Percentiles rank a stretch among this genome's conserved stretches.
Evolutionary conservation across 2,888 invertebrate genomes (phyloP).

Genomic region (Xestia c-nigrum): DNA sequence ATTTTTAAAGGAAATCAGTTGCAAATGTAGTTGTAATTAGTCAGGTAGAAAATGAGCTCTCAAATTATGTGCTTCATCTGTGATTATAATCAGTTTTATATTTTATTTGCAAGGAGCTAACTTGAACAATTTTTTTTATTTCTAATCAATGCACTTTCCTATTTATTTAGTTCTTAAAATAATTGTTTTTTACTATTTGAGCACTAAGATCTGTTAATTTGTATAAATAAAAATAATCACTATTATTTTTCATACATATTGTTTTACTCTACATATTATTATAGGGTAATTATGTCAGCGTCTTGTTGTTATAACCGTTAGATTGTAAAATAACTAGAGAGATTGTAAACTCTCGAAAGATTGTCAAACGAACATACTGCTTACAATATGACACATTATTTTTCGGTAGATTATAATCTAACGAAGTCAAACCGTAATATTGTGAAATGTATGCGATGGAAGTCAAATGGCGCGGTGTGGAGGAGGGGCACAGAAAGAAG

Average conservation of each 20-base stretch:
- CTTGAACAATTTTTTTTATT: slow-evolving; percentile 84
- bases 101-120: slow-evolving; percentile 82
- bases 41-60: slow-evolving; percentile 79
- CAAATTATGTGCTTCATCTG: slow-evolving; percentile 86
- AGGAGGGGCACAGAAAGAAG: no score
- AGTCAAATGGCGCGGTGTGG: no score
- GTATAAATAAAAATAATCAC: slow-evolving; percentile 85
- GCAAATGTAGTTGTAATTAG: slow-evolving; percentile 66
- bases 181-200: slow-evolving; percentile 86
- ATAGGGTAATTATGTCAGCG: no score
- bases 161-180: slow-evolving; percentile 88
- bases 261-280: slow-evolving; percentile 43
- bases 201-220: slow-evolving; percentile 90
- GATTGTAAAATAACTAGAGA: no score
- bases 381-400: no score
- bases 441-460: no score
- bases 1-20: slow-evolving; percentile 61
- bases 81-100: slow-evolving; percentile 87
- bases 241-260: slow-evolving; percentile 79
- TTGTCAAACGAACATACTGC: no score
- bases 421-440: no score
- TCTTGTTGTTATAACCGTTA: no score
- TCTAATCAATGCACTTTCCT: slow-evolving; percentile 86
- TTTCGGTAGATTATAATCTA: no score
- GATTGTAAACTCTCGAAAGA: no score